These are phyloP conservation scores for Dolichomitus sp. DNA, from an alignment of 2,888 invertebrate genomes.

Conservation along the genomic window DNA sequence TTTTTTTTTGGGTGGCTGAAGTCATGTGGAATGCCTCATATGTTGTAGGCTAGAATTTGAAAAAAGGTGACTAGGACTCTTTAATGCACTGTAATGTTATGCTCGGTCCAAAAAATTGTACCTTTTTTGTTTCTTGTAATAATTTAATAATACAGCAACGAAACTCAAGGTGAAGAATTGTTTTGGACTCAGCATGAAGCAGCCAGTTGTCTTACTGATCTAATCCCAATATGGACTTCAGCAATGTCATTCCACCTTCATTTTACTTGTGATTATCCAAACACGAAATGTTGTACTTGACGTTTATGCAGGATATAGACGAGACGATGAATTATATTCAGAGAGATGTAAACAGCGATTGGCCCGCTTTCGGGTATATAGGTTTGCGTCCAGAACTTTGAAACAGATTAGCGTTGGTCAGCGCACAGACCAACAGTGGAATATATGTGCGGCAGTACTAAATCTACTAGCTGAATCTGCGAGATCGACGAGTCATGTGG, in stretches of 20 bases:
- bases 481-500: constrained; percentile 28
- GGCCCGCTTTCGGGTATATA: constrained; percentile 15
- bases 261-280: not conserved
- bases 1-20: too few species aligned
- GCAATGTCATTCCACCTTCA: too few species aligned
- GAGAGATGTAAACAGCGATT: constrained; percentile 29
- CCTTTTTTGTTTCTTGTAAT: not conserved
- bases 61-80: too few species aligned
- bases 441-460: constrained; percentile 23
- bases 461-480: constrained; percentile 21
- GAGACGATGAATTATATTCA: constrained; percentile 36
- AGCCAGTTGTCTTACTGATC: not conserved
- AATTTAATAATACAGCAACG: not conserved
- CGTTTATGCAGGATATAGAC: not conserved
- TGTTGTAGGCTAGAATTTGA: too few species aligned
- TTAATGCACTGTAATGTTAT: not conserved
- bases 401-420: constrained; percentile 54
- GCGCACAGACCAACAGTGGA: constrained; percentile 36
- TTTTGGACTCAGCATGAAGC: not conserved
- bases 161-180: not conserved
- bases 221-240: not conserved
- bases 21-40: too few species aligned
- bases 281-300: not conserved
- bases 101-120: not conserved
- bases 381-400: constrained; percentile 32